Evolutionary conservation across 1,140 invertebrate genomes (phyloP), one percentile per base, ranked within the genome.

Genomic region (Hylaeus anthracinus): DNA sequence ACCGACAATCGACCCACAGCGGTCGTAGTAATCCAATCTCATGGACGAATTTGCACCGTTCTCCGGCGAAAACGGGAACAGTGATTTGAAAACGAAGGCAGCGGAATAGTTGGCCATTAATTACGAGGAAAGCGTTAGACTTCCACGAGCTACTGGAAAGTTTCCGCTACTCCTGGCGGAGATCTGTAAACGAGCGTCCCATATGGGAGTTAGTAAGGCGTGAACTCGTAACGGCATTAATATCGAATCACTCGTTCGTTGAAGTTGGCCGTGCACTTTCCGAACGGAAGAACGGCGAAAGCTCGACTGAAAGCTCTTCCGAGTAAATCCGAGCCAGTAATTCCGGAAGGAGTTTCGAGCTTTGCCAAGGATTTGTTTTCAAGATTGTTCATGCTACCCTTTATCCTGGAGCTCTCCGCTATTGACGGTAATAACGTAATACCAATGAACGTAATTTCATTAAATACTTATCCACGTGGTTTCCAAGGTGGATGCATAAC

Each of bases 181-280:
- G 69, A 65, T 83, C 53, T 48, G 74, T 73, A 72, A 72, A 79
- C 66, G 76, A 65, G 65, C 76, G 63, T 66, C 71, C 77, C 71
- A 48, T 61, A 45, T 26, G n/a, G n/a, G 43, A 72, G 63, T 66
- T 45, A 80, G 84, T 83, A 83, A 86, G 81, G 81, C 76, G 76
- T 65, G 72, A 86, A 83, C 77, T 86, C 76, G 81, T 87, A 87
- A 86, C 81, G 81, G 70, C 84, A 87, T 87, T 86, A 86, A 87
- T 87, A 87, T 87, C 84, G 85, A 86, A 87, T 87, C 81, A 81
- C 65, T 81, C 76, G 84, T 83, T 86, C 84, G 81, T 81, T 79
- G 63, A 73, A 87, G 69, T 81, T 86, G 39, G 48, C 26, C 77
- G 74, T 77, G 74, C 66, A 80, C 81, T 79, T 85, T 65, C 71